Conservation (phyloP, 2,888 invertebrate genomes). For the Acanthosoma haemorrhoidale region DNA sequence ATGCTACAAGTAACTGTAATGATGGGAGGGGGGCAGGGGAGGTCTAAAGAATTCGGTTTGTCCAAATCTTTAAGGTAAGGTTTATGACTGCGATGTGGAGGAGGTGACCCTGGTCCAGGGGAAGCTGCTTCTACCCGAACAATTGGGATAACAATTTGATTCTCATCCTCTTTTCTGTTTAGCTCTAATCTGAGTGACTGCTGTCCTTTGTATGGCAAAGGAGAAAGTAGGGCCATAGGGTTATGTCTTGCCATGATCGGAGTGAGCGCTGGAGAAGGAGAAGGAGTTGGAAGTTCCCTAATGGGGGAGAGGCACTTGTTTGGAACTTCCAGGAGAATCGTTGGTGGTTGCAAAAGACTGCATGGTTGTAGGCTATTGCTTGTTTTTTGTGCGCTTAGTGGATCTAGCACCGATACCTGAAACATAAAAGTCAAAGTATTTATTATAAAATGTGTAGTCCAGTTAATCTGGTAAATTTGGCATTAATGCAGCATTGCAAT, state of each 20-base stretch:
- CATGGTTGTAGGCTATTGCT: conserved; percentile 46
- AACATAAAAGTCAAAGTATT: too few relatives aligned
- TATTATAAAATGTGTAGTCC: too few relatives aligned
- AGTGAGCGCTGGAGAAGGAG: conserved; percentile 60
- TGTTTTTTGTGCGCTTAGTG: conserved; percentile 59
- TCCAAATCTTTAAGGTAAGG: conserved; percentile 51
- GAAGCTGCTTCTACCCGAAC: conserved; percentile 64
- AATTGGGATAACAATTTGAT: conserved; percentile 55
- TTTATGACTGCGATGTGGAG: conserved; percentile 47
- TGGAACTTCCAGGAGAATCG: conserved; percentile 71
- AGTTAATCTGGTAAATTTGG: too few relatives aligned
- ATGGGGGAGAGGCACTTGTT: conserved; percentile 76
- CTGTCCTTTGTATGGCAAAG: conserved; percentile 12
- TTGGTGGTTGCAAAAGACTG: conserved; percentile 65
- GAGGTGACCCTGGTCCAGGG: conserved; percentile 57
- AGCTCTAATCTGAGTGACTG: background rate
- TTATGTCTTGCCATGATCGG: conserved; percentile 53
- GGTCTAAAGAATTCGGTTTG: conserved; percentile 57
- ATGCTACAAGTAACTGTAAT: conserved; percentile 71
- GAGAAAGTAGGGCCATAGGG: conserved; percentile 30
- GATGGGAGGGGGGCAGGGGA: conserved; percentile 60
- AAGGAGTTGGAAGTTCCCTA: conserved; percentile 60
- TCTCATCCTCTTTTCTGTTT: conserved; percentile 22
- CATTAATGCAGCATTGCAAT: too few relatives aligned
- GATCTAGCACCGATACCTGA: conserved; percentile 61